Evolutionary conservation across 2,113 vertebrate genomes (phyloP).

Genomic region (Vicugna pacos): DNA sequence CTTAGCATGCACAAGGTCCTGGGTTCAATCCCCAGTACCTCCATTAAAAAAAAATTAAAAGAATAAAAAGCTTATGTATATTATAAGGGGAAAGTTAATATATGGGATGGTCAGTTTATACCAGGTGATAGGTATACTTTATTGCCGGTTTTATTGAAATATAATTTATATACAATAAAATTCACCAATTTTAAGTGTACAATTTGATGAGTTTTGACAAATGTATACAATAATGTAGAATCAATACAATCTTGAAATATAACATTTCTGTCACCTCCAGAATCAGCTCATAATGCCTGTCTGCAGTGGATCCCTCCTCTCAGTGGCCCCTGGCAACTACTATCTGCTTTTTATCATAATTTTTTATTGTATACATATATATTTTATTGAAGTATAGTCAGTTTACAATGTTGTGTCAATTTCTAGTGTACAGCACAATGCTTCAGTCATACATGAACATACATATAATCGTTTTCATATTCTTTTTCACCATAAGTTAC

Average conservation of each 20-base stretch:
- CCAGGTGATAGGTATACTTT: not conserved
- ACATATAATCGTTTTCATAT: too few species aligned
- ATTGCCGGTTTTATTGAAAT: constrained; percentile 28
- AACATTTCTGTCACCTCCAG: not conserved
- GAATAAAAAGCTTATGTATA: not conserved
- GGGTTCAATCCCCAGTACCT: too few species aligned
- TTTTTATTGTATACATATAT: not conserved
- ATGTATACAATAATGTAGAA: not conserved
- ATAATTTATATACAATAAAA: constrained; percentile 22
- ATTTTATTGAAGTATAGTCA: too few species aligned
- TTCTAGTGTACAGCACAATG: not conserved
- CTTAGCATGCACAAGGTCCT: too few species aligned
- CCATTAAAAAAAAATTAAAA: too few species aligned
- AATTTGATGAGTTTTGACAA: constrained; percentile 52
- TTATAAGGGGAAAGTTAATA: not conserved
- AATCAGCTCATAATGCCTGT: not conserved
- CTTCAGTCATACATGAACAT: not conserved
- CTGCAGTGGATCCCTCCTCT: not conserved
- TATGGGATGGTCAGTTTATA: not conserved
- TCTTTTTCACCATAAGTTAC: too few species aligned
- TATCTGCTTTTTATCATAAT: not conserved
- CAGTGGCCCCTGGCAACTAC: not conserved
- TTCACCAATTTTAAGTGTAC: not conserved
- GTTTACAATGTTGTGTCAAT: too few species aligned
- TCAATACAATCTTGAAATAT: not conserved